Evolutionary conservation across 2,113 vertebrate genomes (phyloP), one percentile per base, ranked within the genome.

Genomic region (Willisornis vidua): DNA sequence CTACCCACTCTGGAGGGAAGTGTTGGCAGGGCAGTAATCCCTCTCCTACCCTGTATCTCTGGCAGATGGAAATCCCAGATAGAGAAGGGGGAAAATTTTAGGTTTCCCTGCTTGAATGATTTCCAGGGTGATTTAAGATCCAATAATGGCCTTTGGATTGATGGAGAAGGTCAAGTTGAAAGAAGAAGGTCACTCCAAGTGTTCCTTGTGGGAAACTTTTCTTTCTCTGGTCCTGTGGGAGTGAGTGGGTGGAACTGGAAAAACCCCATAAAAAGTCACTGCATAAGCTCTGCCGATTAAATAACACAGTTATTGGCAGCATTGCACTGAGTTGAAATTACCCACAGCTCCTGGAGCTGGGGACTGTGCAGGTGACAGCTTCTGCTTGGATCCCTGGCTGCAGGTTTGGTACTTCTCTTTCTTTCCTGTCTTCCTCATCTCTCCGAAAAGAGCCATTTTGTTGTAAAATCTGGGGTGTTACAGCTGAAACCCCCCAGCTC

Each of bases 1-100:
- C 71, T 90, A 94, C 90, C 82, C 63, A 58, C 81, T 89, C 41
- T 33, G 74, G 71, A 95, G 75, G 39, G 59, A 91, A 87, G 71
- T 85, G 87, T 70, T 93, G 94, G 78, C 78, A 94, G 95, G 96
- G 81, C 91, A 94, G 74, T 49, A 89, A 87, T 95, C 63, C 33
- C 43, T 25, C 55, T 94, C 39, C 85, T 94, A 90, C 41, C 84
- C 89, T 0, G 0, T 83, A 66, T 83, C 54, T 80, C 63, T 22
- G 10, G 82, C 72, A 93, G 82, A 90, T 96, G 93, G 90, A 90
- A 95, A 95, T 90, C 82, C 67, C 82, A 88, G 39, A 39, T 71
- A 67, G 58, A 85, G n/a, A 94, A 87, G 46, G 25, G 66, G 62
- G 33, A 4, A 54, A 96, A 68, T 46, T 73, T 90, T 41, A 62